Base-by-base conservation (phyloP, 2,888 invertebrate genomes). In the Drosophila mimetica region DNA sequence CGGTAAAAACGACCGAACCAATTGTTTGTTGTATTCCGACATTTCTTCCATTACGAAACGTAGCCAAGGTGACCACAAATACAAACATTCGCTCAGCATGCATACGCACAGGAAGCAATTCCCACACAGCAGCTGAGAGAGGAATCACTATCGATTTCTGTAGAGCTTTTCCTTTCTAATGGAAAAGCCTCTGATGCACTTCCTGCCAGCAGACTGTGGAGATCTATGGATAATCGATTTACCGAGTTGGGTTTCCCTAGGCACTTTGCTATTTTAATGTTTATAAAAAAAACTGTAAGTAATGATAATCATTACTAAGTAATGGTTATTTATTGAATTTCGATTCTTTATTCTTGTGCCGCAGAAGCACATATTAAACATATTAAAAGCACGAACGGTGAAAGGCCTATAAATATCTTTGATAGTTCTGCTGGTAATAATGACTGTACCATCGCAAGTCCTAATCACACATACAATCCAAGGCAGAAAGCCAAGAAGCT, bases 121-220 rank as follows among this genome's bases (percentile, higher is more conserved):
- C 11, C 11, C 54, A 53, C 61, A 47, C 65, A 77, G 67, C 65
- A 76, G 50, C 32, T 11, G 39, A 25, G 36, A 30, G 39, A 25
- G 36, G 42, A 36, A 34, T 44, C 44, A 30, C 51, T 50, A 50
- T 65, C 20, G 20, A 37, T 58, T 47, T 22, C 44, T 51, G 46
- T 50, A 53, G 42, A 41, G 55, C 67, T 65, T 75, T 85, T 73
- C 70, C 86, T 81, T 86, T 86, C 75, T 61, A 86, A 83, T 67
- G 53, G 30, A 53, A 53, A 55, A 42, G 50, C 20, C 25, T 51
- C 18, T 20, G 47, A 28, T 42, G 70, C 57, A 75, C 66, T 85
- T 85, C 82, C 79, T 66, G 69, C 39, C 50, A 61, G 39, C 54
- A 51, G 46, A 30, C n/a, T 20, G 3, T 53, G 53, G 4, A 11